Base-by-base conservation (phyloP, 2,113 vertebrate species). In the Centropus unirufus region DNA sequence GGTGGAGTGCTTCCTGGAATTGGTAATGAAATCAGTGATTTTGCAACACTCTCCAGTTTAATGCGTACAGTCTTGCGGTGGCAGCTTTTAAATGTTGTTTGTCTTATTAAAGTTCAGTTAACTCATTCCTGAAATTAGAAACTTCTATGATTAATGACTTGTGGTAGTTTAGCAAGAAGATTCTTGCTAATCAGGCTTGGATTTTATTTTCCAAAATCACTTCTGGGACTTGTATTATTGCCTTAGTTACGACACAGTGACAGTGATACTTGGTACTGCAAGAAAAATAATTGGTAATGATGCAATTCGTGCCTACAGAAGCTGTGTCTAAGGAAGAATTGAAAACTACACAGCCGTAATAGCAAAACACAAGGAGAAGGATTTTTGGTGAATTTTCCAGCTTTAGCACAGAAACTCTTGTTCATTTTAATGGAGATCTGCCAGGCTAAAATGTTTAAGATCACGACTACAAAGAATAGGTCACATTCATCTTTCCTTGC, bases 101-200 rank as follows among this genome's bases (percentile, higher is more conserved):
- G 63, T 93, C 92, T 94, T 89, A 63, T 93, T 94, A 82, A 66
- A 80, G 83, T 64, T 92, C 87, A 83, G 77, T 93, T 94, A 95
- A 91, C 88, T 89, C 52, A 39, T 90, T 74, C 86, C 83, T 92
- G 89, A 89, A 93, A 96, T 94, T 63, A 93, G 83, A 52, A 91
- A 89, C 82, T 95, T 94, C 46, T 47, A 44, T 87, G 95, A 92
- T 95, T 92, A 96, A 96, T 74, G 86, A 63, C 62, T 94, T 79
- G 21, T 42, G 74, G 47, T 80, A 34, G 85, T 70, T 89, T 79
- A 36, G 63, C n/a, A 88, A 83, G 55, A 75, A 81, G 34, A 79
- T 52, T 42, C 52, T 64, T 85, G 74, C 22, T 87, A 89, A 93
- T 78, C 62, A 47, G 57, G 23, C 49, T 84, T 58, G 29, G 36